Conservation (phyloP, 2,888 invertebrate genomes). For the Pogonocherus hispidulus region DNA sequence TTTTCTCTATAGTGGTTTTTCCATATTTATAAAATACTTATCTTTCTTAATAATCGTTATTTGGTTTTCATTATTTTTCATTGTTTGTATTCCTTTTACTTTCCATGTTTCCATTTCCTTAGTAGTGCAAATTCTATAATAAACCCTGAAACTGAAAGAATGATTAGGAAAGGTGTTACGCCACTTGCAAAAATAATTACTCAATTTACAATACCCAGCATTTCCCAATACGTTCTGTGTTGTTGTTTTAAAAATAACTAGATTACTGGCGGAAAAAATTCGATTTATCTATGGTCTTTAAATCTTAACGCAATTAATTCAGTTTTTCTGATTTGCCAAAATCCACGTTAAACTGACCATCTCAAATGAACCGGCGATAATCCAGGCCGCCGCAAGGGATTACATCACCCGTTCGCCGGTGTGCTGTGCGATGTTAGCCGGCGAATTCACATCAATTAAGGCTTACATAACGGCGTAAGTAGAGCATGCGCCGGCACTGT, state of each 20-base stretch:
- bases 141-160: no score
- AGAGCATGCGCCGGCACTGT: constrained; percentile 66
- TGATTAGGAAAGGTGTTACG: no score
- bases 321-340: constrained; percentile 36
- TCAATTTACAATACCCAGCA: constrained; percentile 29
- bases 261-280: constrained; percentile 6
- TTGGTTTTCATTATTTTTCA: no score
- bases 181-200: constrained; percentile 26
- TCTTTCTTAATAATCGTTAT: no score
- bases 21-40: no score
- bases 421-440: constrained; percentile 63
- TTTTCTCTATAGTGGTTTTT: no score
- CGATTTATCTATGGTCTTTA: constrained; percentile 25
- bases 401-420: constrained; percentile 53
- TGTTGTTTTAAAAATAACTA: constrained; percentile 13
- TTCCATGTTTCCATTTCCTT: no score
- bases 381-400: constrained; percentile 37
- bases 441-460: constrained; percentile 67
- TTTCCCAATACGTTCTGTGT: constrained; percentile 24
- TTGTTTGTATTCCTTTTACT: no score
- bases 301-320: constrained; percentile 29
- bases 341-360: constrained; percentile 41
- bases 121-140: no score
- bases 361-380: constrained; percentile 45
- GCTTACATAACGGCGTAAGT: constrained; percentile 66